phyloP scores from a whole-genome alignment of 2,797 vertebrate genomes.

The Sebastes elongatus region DNA sequence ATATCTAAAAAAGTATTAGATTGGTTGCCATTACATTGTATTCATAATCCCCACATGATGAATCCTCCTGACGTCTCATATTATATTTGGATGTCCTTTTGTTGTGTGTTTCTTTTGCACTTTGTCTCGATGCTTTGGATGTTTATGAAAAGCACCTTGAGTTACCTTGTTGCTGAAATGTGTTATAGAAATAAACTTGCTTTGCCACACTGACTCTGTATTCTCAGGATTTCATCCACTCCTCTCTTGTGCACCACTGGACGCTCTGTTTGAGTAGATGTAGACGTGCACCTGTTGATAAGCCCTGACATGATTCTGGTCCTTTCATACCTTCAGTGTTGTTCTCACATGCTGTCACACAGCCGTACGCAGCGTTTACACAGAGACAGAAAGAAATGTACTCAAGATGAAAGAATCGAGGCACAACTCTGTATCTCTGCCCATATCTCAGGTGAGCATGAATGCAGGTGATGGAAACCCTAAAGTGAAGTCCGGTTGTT shows the following conservation, averaged over 20 bases:
- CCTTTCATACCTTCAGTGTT: background rate
- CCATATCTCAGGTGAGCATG: background rate
- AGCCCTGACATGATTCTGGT: background rate
- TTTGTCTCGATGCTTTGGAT: background rate
- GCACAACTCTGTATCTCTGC: background rate
- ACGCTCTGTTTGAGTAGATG: background rate
- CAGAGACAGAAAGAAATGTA: background rate
- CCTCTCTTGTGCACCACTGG: background rate
- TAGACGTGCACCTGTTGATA: constrained; percentile 4
- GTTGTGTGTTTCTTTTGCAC: background rate
- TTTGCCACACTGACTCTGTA: background rate
- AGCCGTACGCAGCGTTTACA: background rate
- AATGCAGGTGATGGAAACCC: background rate
- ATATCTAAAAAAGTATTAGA: no score
- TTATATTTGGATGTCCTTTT: background rate
- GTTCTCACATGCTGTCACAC: background rate
- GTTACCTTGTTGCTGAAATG: background rate
- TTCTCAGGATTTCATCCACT: background rate
- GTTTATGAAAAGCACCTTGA: background rate
- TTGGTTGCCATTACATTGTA: no score
- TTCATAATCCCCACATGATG: background rate
- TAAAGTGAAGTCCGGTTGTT: background rate
- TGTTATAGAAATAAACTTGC: no score
- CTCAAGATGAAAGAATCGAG: background rate
- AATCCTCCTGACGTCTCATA: background rate